phyloP scores from a whole-genome alignment of 2,797 vertebrate genomes.

The Glyptemys insculpta region DNA sequence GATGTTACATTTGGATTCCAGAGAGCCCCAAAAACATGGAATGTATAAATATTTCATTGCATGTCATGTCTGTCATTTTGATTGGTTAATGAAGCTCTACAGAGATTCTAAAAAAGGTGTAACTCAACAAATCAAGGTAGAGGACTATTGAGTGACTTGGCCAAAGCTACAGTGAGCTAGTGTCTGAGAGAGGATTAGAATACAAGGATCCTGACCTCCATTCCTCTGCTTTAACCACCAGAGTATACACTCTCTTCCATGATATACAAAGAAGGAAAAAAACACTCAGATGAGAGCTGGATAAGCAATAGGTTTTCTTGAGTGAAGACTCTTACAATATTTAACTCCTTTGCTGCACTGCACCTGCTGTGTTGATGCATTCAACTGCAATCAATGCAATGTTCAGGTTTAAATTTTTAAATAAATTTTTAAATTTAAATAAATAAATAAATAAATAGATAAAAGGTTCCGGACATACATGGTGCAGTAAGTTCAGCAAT shows the following conservation, averaged over 20 bases:
- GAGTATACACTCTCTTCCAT: conserved; percentile 1
- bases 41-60: not conserved
- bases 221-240: not conserved
- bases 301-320: conserved; percentile 11
- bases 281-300: conserved; percentile 1
- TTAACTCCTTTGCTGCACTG: not conserved
- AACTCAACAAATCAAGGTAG: not conserved
- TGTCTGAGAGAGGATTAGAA: not conserved
- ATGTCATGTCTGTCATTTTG: not conserved
- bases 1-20: conserved; percentile 17
- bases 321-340: not conserved
- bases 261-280: not conserved
- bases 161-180: not conserved
- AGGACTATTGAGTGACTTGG: not conserved
- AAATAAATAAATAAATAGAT: no score
- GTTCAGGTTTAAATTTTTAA: not conserved
- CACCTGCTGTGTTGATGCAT: conserved; percentile 13
- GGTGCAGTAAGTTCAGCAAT: not conserved
- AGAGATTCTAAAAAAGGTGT: not conserved
- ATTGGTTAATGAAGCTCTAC: conserved; percentile 11
- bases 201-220: not conserved
- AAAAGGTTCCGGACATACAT: not conserved
- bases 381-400: not conserved
- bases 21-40: not conserved
- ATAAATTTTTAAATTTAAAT: no score